These are phyloP conservation scores for Microchrysa polita DNA, from an alignment of 2,888 invertebrate species.

Conservation along the genomic window DNA sequence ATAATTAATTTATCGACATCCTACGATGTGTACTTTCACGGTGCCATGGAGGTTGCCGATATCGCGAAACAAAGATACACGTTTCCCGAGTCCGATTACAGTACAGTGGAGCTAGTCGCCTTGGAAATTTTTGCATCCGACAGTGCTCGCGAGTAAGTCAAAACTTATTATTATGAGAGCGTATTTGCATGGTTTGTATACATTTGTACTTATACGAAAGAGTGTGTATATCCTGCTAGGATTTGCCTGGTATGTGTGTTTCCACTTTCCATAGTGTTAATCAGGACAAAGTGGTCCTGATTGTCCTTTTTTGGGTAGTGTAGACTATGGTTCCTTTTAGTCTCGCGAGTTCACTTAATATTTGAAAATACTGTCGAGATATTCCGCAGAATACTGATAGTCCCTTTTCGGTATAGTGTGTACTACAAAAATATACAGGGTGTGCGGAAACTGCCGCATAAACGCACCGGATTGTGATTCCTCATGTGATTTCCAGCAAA, in stretches of 20 bases:
- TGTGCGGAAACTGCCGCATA: too few species aligned
- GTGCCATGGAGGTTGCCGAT: conserved; percentile 74
- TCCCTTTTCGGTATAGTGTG: too few species aligned
- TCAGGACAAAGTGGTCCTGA: conserved; percentile 22
- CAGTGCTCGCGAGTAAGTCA: conserved; percentile 67
- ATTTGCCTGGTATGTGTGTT: background rate
- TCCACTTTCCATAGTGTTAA: conserved; percentile 28
- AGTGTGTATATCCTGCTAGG: too few species aligned
- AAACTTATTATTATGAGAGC: background rate
- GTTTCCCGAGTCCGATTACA: conserved; percentile 68
- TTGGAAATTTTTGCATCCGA: conserved; percentile 69
- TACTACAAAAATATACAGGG: too few species aligned
- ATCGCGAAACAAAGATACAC: conserved; percentile 69
- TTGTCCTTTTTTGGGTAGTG: background rate
- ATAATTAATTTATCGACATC: conserved; percentile 75
- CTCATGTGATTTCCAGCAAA: too few species aligned
- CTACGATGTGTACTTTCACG: conserved; percentile 74
- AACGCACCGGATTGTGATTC: too few species aligned
- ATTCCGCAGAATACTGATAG: background rate
- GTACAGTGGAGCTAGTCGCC: conserved; percentile 71
- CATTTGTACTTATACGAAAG: too few species aligned
- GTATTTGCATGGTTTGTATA: too few species aligned
- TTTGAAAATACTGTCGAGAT: conserved; percentile 29
- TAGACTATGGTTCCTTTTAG: background rate
- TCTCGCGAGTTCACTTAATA: conserved; percentile 18